Evolutionary conservation across 2,113 vertebrate species (phyloP), one percentile per base, ranked within the genome.

Genomic region (Camelus dromedarius): DNA sequence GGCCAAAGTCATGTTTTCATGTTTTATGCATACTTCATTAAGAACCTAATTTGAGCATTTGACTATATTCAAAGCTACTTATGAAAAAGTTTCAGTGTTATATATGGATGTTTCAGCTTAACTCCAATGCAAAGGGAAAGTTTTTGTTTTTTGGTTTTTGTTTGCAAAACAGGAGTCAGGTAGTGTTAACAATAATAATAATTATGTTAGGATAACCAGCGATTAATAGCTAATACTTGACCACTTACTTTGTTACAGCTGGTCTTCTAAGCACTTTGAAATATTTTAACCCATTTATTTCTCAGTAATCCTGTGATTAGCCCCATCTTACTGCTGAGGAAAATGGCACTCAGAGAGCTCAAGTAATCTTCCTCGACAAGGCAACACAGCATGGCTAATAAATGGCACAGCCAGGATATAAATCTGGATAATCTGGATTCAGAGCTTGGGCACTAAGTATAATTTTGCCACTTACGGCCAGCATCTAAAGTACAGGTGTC

Each of bases 1-100:
- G 26, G n/a, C 38, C 73, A 67, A 91, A 91, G 48, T 85, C 42
- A 77, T 86, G 58, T 54, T 93, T 97, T 91, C 48, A 70, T 48
- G 52, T 77, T 67, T 72, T 79, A 76, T 83, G 60, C 28, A 83
- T 87, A 73, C 60, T 82, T 81, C 42, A 92, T 84, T 83, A 83
- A 73, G 38, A 93, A 54, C 58, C 8, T 64, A 94, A 70, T 81
- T 86, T 56, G 56, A 81, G 8, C 20, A 81, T 72, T 20, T 92
- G 73, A 67, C 5, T 32, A 87, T 38, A 77, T 67, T 94, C 15
- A 56, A 91, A 80, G 32, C 80, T 70, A 90, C 54, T 84, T 89
- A 32, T 73, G 24, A n/a, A 87, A 96, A 82, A 70, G 7, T 73
- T 62, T 94, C 24, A 83, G 19, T 38, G 24, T 54, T 93, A 66